Evolutionary conservation across 2,797 vertebrate species (phyloP).

Genomic region (Serranus cabrilla): DNA sequence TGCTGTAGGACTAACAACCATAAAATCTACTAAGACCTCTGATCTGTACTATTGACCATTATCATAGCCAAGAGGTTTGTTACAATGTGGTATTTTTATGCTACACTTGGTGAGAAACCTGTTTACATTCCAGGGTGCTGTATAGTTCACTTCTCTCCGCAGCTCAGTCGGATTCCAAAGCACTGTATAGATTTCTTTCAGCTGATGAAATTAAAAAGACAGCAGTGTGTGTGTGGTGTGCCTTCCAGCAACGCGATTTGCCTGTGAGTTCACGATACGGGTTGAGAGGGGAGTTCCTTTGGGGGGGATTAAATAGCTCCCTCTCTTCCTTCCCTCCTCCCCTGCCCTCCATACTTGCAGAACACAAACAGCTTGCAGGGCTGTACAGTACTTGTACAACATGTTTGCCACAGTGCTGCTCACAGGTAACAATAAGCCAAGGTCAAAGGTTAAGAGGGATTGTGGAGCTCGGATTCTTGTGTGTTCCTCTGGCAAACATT

Average conservation of each 20-base stretch:
- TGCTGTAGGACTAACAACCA: conserved; percentile 80
- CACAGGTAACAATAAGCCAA: conserved; percentile 86
- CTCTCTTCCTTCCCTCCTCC: conserved; percentile 83
- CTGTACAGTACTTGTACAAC: conserved; percentile 78
- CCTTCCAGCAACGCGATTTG: conserved; percentile 87
- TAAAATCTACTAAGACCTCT: conserved; percentile 81
- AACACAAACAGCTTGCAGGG: conserved; percentile 87
- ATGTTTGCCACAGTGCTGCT: conserved; percentile 81
- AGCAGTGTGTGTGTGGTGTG: conserved; percentile 88
- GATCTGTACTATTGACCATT: conserved; percentile 85
- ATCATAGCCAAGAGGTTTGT: conserved; percentile 83
- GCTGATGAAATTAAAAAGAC: conserved; percentile 92
- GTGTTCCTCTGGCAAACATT: conserved; percentile 78
- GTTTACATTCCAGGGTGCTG: conserved; percentile 85
- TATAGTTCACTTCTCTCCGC: conserved; percentile 81
- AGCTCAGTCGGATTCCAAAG: conserved; percentile 81
- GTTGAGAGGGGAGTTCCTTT: conserved; percentile 91
- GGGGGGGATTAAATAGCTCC: conserved; percentile 90
- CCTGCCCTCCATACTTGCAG: conserved; percentile 80
- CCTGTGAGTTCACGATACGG: conserved; percentile 90
- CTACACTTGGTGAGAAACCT: conserved; percentile 83
- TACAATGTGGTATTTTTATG: conserved; percentile 79
- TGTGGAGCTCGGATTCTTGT: conserved; percentile 77
- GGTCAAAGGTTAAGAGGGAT: conserved; percentile 87
- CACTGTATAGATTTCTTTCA: conserved; percentile 89